phyloP scores from a whole-genome alignment of 2,113 vertebrate genomes.

The human region DNA sequence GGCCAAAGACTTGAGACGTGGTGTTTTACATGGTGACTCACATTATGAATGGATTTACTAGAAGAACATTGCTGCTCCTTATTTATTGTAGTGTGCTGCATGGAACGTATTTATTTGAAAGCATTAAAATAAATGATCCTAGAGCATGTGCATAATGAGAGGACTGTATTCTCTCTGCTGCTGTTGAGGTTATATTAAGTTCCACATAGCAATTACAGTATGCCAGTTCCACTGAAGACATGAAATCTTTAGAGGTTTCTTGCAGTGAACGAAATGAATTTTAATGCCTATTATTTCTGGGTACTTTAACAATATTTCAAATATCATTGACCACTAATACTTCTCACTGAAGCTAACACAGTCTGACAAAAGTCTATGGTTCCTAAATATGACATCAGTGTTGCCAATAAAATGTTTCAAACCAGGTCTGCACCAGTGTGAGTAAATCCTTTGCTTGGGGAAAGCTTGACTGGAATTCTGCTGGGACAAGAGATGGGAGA shows the following conservation, averaged over 20 bases:
- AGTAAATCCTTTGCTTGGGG: conserved; percentile 20
- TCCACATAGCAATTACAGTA: conserved; percentile 81
- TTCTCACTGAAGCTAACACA: conserved; percentile 82
- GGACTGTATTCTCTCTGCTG: conserved; percentile 83
- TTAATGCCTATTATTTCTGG: conserved; percentile 83
- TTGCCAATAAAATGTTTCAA: conserved; percentile 81
- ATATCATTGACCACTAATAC: conserved; percentile 75
- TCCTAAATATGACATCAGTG: conserved; percentile 71
- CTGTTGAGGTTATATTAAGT: conserved; percentile 80
- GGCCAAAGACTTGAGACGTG: conserved; percentile 86
- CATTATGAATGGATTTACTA: conserved; percentile 88
- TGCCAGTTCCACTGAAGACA: conserved; percentile 76
- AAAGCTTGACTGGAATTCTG: conserved; percentile 7
- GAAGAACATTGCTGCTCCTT: conserved; percentile 85
- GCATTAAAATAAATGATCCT: conserved; percentile 89
- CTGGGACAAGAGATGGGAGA: background rate
- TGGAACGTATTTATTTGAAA: conserved; percentile 90
- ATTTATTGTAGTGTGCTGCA: conserved; percentile 89
- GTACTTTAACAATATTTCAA: conserved; percentile 84
- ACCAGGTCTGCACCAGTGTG: conserved; percentile 29
- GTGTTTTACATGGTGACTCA: conserved; percentile 87
- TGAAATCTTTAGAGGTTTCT: conserved; percentile 77
- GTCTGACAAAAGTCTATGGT: conserved; percentile 75
- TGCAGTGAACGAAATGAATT: conserved; percentile 78
- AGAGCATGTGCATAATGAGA: conserved; percentile 87